Base-by-base conservation (phyloP, 2,797 vertebrate species). In the Hyperoplus lanceolatus region DNA sequence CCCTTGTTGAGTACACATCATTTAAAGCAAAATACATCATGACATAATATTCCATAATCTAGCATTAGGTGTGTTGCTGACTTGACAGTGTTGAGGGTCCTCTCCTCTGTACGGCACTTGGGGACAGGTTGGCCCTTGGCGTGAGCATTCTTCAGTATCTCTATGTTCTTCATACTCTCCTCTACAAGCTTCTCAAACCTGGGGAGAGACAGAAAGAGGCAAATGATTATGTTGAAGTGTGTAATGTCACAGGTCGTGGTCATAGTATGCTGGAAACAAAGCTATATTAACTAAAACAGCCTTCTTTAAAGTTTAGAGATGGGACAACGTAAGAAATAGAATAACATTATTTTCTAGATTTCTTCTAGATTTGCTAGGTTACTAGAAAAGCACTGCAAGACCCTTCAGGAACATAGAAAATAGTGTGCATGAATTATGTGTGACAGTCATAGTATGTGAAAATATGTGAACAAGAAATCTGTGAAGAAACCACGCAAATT, bases 171-270 rank as follows among this genome's bases (percentile, higher is more conserved):
- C 90, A 95, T 94, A 70, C 95, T 96, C 55, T 97, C 97, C 48
- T 96, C 96, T 0, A 94, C 94, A 55, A 98, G 91, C 89, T 92
- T 96, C 92, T 98, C 97, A 51, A 93, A 96, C 87, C 97, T 98
- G 81, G 1, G 3, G 16, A 63, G 14, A 84, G 29, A 87, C 77
- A 71, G 15, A 76, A 0, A 63, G 10, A 6, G 4, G 45, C 56
- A 76, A 64, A 79, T 29, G 29, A 29, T 77, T 39, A 60, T 53
- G 3, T 53, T 50, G 3, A 50, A 50, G 1, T 36, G 21, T 62
- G 49, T 18, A 49, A 48, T 50, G 16, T 39, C 51, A 55, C 8
- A 36, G 15, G 46, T 61, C 29, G 48, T 0, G 1, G 50, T 39
- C 36, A 55, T 4, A 13, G 7, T 1, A 8, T 45, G 43, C 6